Evolutionary conservation across 2,113 vertebrate genomes (phyloP), one percentile per base, ranked within the genome.

Genomic region (Trichomycterus rosablanca): DNA sequence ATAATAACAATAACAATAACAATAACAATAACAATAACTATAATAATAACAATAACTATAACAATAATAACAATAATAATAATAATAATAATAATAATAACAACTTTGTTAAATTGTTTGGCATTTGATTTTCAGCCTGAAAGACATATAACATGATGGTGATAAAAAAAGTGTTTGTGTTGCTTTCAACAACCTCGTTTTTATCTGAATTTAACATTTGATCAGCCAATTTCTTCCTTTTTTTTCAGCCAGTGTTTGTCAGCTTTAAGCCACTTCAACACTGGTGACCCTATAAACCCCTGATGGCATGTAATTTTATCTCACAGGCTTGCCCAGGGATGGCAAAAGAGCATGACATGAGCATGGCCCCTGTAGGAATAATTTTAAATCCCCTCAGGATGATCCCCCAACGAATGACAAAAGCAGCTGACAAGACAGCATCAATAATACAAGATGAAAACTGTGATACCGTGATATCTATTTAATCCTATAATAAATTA

Each of bases 351-450:
- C 28, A 34, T 59, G 40, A 23, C 40, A 50, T 22, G 34, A 63
- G 15, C n/a, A 12, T 7, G 42, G 48, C 12, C 18, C 62, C 49
- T 52, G 44, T 59, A 22, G 30, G 24, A 28, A 54, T n/a, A n/a
- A n/a, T n/a, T n/a, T n/a, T n/a, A n/a, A n/a, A n/a, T n/a, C n/a
- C n/a, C n/a, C n/a, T n/a, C n/a, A 53, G 19, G 37, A 28, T 23
- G 42, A 7, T 20, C 39, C 39, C 54, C 15, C 18, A 50, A 40
- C 49, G 10, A 58, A 23, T 37, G 20, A 35, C 15, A 9, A 34
- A 67, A 51, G 43, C 59, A 19, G 19, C 26, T 53, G 45, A 53
- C 58, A 30, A 51, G 40, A 7, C 12, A 40, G 35, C 14, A 55
- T 20, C 18, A 53, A 34, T 8, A 1, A 8, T 24, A 28, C 5